These are phyloP conservation scores for Glyphotaelius pellucidus DNA, from an alignment of 2,888 invertebrate species.

Conservation along the genomic window DNA sequence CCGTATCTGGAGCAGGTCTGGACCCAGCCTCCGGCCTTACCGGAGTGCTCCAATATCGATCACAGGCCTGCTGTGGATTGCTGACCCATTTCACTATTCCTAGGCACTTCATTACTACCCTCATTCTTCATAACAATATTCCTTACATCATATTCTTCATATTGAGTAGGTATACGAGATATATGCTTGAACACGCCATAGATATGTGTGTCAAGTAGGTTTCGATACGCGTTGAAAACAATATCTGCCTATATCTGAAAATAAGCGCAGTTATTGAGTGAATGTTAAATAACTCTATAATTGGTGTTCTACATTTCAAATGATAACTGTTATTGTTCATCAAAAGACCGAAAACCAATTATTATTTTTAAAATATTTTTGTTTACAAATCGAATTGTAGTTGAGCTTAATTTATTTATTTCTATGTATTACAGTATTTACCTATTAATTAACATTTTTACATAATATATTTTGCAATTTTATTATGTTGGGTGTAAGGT, in stretches of 20 bases:
- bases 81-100: conserved; percentile 35
- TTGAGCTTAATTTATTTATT: no score
- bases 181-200: no score
- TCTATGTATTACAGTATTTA: no score
- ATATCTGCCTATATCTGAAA: background rate
- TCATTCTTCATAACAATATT: background rate
- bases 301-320: background rate
- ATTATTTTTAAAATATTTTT: no score
- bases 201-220: background rate
- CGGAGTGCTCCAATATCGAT: conserved; percentile 44
- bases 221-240: background rate
- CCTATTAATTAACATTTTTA: no score
- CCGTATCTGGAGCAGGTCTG: conserved; percentile 48
- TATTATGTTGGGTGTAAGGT: no score
- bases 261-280: background rate
- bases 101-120: background rate
- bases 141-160: background rate
- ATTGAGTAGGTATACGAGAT: background rate
- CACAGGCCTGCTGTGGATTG: conserved; percentile 15
- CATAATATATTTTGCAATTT: no score
- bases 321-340: background rate
- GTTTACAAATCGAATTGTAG: no score
- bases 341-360: no score
- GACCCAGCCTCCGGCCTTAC: conserved; percentile 64
- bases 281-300: background rate